These are phyloP conservation scores for Eubucco bourcierii DNA, from an alignment of 2,113 vertebrate species.

Conservation along the genomic window DNA sequence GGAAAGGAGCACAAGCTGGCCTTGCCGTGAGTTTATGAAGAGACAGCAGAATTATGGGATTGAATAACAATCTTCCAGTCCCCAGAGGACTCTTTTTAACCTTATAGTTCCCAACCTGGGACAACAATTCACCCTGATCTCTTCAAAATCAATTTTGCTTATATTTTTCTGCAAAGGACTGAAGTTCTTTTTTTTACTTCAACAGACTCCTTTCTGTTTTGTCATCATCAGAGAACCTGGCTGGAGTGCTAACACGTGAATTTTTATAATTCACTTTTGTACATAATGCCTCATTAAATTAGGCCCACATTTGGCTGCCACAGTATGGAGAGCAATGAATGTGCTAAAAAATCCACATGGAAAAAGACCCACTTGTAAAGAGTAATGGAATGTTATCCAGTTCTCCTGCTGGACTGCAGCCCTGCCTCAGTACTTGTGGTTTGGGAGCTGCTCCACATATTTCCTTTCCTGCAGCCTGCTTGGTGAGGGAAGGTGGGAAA, in stretches of 20 bases:
- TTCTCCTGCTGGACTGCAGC: neutral
- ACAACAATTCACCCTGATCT: neutral
- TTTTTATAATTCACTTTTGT: constrained; percentile 9
- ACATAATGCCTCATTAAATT: constrained; percentile 30
- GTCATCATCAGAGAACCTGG: neutral
- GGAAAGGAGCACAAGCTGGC: too few relatives aligned
- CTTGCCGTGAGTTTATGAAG: too few relatives aligned
- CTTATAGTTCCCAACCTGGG: too few relatives aligned
- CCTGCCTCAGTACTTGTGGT: neutral
- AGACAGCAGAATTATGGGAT: too few relatives aligned
- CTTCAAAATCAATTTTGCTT: neutral
- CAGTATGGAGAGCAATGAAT: neutral
- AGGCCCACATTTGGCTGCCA: neutral
- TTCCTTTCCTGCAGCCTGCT: neutral
- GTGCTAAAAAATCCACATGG: constrained; percentile 19
- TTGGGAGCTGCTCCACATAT: neutral
- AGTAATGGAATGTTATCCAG: neutral
- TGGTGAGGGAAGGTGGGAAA: neutral
- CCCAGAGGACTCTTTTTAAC: too few relatives aligned
- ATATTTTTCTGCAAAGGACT: neutral
- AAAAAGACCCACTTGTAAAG: neutral
- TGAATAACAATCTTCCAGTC: too few relatives aligned
- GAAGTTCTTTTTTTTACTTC: neutral
- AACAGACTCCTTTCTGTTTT: neutral
- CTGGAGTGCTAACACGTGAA: neutral